Percentiles rank a stretch among this genome's conserved stretches.
Conservation (phyloP, 2,888 invertebrate species). For the Stenurella melanura region DNA sequence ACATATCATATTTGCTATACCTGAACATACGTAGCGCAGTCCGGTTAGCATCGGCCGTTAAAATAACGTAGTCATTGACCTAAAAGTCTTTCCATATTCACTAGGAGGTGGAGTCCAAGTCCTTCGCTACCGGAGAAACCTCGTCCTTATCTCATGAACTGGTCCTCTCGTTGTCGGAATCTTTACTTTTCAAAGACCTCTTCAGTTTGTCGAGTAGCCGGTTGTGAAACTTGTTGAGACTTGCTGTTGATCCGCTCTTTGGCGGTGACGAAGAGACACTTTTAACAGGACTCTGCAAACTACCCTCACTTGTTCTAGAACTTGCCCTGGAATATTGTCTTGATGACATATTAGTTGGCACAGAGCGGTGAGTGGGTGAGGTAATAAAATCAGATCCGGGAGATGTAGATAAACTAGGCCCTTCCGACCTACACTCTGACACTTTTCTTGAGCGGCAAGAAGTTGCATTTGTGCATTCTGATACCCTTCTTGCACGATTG, state of each 20-base stretch:
- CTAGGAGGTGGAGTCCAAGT: slow-evolving; percentile 61
- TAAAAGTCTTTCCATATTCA: slow-evolving; percentile 49
- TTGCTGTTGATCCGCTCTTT: slow-evolving; percentile 77
- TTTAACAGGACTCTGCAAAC: slow-evolving; percentile 80
- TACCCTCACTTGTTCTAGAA: slow-evolving; percentile 79
- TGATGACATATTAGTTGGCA: slow-evolving; percentile 79
- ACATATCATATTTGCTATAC: slow-evolving; percentile 63
- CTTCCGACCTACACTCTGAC: slow-evolving; percentile 85
- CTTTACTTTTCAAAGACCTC: slow-evolving; percentile 78
- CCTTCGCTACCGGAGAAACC: slow-evolving; percentile 46
- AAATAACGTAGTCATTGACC: slow-evolving; percentile 46
- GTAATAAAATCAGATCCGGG: slow-evolving; percentile 78
- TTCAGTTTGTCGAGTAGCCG: slow-evolving; percentile 87
- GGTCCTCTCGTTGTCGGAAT: slow-evolving; percentile 69
- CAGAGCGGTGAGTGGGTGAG: slow-evolving; percentile 78
- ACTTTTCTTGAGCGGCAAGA: slow-evolving; percentile 82
- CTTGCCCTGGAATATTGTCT: slow-evolving; percentile 78
- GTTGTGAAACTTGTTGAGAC: slow-evolving; percentile 87
- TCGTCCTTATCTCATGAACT: slow-evolving; percentile 74
- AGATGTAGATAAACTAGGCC: slow-evolving; percentile 81
- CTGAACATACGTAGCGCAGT: slow-evolving; percentile 62
- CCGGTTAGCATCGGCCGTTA: slow-evolving; percentile 59
- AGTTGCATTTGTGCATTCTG: slow-evolving; percentile 82
- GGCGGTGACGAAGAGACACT: slow-evolving; percentile 81
- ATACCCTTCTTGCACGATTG: slow-evolving; percentile 83